A percentile compares a stretch with the other conserved stretches of the same genome.
Evolutionary conservation across 2,888 invertebrate species (phyloP).

Genomic region (Erebia ligea): DNA sequence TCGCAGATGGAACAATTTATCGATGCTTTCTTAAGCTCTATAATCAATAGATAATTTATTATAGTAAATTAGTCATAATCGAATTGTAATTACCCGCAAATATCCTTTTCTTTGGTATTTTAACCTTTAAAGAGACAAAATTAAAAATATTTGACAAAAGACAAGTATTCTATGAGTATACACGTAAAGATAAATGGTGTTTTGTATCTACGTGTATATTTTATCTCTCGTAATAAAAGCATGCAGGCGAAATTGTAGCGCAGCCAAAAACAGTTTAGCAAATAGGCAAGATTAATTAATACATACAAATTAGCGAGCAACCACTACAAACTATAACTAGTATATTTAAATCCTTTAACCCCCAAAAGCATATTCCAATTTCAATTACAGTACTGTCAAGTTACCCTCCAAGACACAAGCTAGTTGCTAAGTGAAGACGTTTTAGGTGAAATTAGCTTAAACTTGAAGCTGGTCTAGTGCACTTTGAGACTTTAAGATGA

Average conservation of each 20-base stretch:
- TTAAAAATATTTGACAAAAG: too few species aligned
- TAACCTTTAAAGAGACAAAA: too few species aligned
- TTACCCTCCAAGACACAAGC: slow-evolving; percentile 29
- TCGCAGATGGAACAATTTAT: too few species aligned
- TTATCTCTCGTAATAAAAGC: background rate
- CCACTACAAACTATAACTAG: background rate
- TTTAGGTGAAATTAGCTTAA: slow-evolving; percentile 35
- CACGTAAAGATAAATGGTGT: background rate
- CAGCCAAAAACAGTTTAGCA: background rate
- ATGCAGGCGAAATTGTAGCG: background rate
- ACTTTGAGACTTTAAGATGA: slow-evolving; percentile 31
- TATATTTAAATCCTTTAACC: slow-evolving; percentile 14
- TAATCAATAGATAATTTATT: too few species aligned
- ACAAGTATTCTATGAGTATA: background rate
- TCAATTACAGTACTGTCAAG: slow-evolving; percentile 32
- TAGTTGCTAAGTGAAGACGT: slow-evolving; percentile 33
- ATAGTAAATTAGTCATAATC: too few species aligned
- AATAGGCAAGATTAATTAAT: slow-evolving; percentile 10
- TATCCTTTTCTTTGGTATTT: too few species aligned
- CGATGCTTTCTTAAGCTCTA: too few species aligned
- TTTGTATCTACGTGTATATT: background rate
- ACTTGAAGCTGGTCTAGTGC: slow-evolving; percentile 31
- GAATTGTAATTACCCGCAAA: too few species aligned
- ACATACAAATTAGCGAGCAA: background rate
- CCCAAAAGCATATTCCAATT: slow-evolving; percentile 27